Percentiles rank a stretch among this genome's conserved stretches.
These are phyloP conservation scores for Saguinus imperator DNA, from an alignment of 2,113 vertebrate species.

Conservation along the genomic window DNA sequence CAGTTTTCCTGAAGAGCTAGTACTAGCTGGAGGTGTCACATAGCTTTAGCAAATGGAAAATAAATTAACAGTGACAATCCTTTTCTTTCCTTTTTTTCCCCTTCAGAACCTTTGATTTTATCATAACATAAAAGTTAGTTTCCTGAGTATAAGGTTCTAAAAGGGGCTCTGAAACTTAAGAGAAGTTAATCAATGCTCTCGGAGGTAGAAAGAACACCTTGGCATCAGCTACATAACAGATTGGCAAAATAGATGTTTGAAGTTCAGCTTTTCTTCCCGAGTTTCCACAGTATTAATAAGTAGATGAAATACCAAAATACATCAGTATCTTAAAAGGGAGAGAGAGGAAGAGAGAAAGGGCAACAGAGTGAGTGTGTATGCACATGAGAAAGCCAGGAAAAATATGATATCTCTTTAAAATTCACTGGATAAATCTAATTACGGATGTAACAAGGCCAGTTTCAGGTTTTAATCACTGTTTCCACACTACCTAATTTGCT, in stretches of 20 bases:
- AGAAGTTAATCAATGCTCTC: constrained; percentile 20
- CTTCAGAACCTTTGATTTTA: constrained; percentile 42
- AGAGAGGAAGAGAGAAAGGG: background rate
- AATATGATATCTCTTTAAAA: constrained; percentile 44
- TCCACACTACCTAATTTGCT: constrained; percentile 62
- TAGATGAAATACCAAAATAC: constrained; percentile 14
- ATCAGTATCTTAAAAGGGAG: background rate
- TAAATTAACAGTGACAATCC: background rate
- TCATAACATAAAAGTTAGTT: background rate
- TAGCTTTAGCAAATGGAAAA: constrained; percentile 10
- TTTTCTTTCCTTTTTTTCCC: background rate
- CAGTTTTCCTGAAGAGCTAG: background rate
- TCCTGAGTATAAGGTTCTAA: background rate
- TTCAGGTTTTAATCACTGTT: constrained; percentile 75
- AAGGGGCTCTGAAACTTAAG: background rate
- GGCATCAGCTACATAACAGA: background rate
- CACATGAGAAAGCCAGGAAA: background rate
- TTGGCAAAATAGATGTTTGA: constrained; percentile 23
- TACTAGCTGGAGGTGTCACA: background rate
- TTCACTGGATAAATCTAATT: constrained; percentile 49
- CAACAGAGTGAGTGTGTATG: background rate
- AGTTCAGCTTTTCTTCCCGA: background rate
- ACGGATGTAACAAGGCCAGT: constrained; percentile 22
- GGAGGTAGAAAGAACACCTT: background rate
- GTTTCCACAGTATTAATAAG: background rate